These are phyloP conservation scores for Lasius fuliginosus DNA, from an alignment of 2,888 invertebrate species.

Conservation along the genomic window DNA sequence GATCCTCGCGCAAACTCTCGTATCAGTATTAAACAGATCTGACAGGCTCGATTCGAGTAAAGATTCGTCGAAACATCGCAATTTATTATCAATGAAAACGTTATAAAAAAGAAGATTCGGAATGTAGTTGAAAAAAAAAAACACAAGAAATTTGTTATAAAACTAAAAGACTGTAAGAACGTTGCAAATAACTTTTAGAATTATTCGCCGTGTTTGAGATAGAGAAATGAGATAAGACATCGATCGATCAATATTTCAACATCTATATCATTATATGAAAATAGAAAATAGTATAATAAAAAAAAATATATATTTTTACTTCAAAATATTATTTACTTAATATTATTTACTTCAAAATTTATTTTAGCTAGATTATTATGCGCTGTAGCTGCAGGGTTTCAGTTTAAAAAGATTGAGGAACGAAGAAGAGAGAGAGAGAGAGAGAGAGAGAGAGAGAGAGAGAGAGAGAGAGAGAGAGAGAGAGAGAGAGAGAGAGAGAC, in stretches of 20 bases:
- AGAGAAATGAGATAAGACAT: background rate
- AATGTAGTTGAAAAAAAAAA: background rate
- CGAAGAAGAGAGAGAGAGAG: background rate
- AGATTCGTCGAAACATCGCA: background rate
- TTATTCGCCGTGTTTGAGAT: background rate
- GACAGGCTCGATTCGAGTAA: background rate
- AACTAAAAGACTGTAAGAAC: background rate
- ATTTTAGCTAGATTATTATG: background rate
- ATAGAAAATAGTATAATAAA: background rate
- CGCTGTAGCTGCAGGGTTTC: background rate
- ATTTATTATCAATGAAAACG: background rate
- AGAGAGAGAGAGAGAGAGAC: background rate
- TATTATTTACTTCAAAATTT: background rate
- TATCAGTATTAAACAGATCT: no score
- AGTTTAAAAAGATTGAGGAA: background rate
- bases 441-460: background rate
- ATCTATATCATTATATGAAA: background rate
- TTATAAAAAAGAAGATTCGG: background rate
- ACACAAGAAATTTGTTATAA: background rate
- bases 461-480: background rate
- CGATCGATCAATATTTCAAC: background rate
- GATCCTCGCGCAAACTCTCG: slow-evolving; percentile 7
- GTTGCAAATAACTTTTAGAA: background rate
- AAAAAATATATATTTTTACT: background rate
- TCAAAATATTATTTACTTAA: background rate